Conservation (phyloP, 2,888 invertebrate genomes). For the Cantharis nigra region DNA sequence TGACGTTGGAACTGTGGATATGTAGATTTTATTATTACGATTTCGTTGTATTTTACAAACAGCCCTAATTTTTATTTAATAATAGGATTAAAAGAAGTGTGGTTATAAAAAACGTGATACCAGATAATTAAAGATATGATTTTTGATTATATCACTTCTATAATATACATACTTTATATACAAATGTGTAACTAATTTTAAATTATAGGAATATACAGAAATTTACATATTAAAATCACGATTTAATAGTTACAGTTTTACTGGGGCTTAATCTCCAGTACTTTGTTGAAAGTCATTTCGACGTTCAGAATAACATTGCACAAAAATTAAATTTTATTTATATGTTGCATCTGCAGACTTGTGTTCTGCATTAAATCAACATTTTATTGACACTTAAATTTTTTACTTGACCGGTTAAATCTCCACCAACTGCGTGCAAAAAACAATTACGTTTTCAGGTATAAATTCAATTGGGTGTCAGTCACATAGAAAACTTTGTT, state of each 20-base stretch:
- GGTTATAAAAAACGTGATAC: background rate
- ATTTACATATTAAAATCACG: background rate
- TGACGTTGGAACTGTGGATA: background rate
- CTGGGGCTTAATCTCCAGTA: background rate
- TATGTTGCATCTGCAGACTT: background rate
- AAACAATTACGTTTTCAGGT: background rate
- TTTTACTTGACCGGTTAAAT: background rate
- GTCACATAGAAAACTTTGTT: background rate
- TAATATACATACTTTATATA: background rate
- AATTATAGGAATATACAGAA: background rate
- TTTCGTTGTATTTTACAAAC: background rate
- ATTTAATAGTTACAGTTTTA: background rate
- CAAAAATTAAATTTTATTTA: background rate
- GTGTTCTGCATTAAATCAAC: background rate
- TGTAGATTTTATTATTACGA: background rate
- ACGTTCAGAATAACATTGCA: background rate
- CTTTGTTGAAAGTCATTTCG: background rate
- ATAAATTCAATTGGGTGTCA: background rate
- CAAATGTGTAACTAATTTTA: background rate
- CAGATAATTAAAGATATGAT: background rate
- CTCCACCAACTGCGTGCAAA: background rate
- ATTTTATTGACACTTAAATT: background rate
- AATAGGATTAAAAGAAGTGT: background rate
- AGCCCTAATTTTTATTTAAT: constrained; percentile 4
- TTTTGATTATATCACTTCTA: background rate